Percentiles rank a stretch among this genome's conserved stretches.
These are phyloP conservation scores for Galbula dea DNA, from an alignment of 2,113 vertebrate species.

Conservation along the genomic window DNA sequence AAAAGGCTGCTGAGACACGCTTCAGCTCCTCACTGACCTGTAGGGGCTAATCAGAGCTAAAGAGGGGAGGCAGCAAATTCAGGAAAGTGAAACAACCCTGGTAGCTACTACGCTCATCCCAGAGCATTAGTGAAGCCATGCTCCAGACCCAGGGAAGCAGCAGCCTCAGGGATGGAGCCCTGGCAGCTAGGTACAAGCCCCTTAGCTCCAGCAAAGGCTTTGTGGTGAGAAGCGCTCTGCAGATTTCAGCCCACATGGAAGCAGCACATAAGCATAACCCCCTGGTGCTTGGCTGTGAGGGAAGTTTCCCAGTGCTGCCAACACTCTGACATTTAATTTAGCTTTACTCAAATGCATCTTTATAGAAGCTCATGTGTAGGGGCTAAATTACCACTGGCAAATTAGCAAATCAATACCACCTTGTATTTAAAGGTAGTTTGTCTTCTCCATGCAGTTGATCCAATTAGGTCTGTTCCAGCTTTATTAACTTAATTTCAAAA, in stretches of 20 bases:
- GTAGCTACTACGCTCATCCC: not conserved
- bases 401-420: not conserved
- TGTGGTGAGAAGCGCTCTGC: not conserved
- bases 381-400: not conserved
- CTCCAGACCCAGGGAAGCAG: not conserved
- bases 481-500: not conserved
- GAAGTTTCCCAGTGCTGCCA: not conserved
- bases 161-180: not conserved
- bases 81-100: not conserved
- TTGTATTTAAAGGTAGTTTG: not conserved
- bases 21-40: not conserved
- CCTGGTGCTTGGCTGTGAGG: not conserved
- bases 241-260: not conserved
- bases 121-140: not conserved
- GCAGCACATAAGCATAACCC: not conserved
- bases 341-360: not conserved
- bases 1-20: not conserved
- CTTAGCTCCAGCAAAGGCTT: not conserved
- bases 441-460: not conserved
- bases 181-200: not conserved
- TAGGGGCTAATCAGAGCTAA: not conserved
- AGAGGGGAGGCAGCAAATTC: no score
- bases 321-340: not conserved
- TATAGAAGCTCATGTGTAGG: not conserved
- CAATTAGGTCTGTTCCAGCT: not conserved